Evolutionary conservation across 2,113 vertebrate genomes (phyloP).

Genomic region (Origma solitaria): DNA sequence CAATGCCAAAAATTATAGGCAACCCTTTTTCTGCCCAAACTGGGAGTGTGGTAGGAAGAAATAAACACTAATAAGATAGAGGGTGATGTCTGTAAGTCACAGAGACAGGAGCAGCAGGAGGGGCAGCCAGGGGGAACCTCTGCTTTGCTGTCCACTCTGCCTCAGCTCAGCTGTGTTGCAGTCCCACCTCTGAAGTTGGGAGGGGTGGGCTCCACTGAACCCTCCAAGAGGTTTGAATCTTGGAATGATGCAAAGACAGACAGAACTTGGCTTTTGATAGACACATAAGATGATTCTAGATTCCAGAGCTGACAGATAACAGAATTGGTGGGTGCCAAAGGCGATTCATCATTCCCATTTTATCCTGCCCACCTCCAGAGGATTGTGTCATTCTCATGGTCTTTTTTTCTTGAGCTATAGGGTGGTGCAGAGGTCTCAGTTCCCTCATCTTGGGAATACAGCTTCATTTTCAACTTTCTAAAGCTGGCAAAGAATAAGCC

Average conservation of each 20-base stretch:
- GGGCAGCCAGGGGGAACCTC: background rate
- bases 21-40: background rate
- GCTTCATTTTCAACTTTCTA: background rate
- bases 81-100: rapidly evolving
- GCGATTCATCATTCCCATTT: background rate
- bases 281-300: background rate
- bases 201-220: background rate
- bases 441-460: background rate
- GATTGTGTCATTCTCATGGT: background rate
- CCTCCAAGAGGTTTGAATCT: background rate
- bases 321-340: background rate
- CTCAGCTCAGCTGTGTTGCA: background rate
- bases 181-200: background rate
- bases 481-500: background rate
- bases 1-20: background rate
- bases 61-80: background rate
- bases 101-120: background rate
- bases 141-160: rapidly evolving
- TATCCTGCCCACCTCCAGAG: background rate
- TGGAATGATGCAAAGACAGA: background rate
- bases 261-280: background rate
- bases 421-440: background rate
- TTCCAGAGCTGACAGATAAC: background rate
- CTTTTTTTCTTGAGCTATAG: background rate
- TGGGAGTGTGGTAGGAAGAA: background rate